Evolutionary conservation across 2,113 vertebrate species (phyloP), one percentile per base, ranked within the genome.

Genomic region (Collichthys lucidus): DNA sequence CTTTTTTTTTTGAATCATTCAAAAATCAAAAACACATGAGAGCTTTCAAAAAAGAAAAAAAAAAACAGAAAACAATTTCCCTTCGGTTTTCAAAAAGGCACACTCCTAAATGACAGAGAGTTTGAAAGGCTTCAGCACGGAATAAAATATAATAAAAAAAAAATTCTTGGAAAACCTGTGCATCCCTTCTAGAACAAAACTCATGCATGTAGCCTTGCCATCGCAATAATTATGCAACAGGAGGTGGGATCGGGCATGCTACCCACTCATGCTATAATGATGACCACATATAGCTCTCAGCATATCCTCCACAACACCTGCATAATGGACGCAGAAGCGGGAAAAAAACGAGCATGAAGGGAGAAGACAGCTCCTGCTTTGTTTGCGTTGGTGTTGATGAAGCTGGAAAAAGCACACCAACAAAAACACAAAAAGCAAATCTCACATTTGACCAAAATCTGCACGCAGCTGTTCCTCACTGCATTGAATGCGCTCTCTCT

Each of bases 141-240:
- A n/a, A 15, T 22, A 55, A 12, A 26, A 26, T 26, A 26, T n/a
- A 26, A 26, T 26, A 26, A 26, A 26, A 6, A 40, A 0, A n/a
- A 26, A 35, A 16, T 10, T 56, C 31, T 62, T 40, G 16, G 24
- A 52, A 77, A 77, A 57, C 62, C 47, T 70, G 26, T 61, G 35
- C 64, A 35, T 74, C 26, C 29, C 26, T 24, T 22, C 46, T 67
- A 31, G 3, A 44, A 77, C 60, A 57, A 26, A 57, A 52, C 60
- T 22, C 24, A 65, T 53, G 46, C 26, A 76, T 86, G 79, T 73
- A 82, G 29, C 68, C 42, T 55, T 67, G 24, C 66, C 46, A 72
- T 79, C 89, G 42, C 74, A 83, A 77, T 88, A 89, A 92, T 90
- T 91, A 91, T 87, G 86, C 87, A 92, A 91, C 87, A 86, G 20